phyloP scores from a whole-genome alignment of 2,113 vertebrate genomes.

The Copsychus sechellarum region DNA sequence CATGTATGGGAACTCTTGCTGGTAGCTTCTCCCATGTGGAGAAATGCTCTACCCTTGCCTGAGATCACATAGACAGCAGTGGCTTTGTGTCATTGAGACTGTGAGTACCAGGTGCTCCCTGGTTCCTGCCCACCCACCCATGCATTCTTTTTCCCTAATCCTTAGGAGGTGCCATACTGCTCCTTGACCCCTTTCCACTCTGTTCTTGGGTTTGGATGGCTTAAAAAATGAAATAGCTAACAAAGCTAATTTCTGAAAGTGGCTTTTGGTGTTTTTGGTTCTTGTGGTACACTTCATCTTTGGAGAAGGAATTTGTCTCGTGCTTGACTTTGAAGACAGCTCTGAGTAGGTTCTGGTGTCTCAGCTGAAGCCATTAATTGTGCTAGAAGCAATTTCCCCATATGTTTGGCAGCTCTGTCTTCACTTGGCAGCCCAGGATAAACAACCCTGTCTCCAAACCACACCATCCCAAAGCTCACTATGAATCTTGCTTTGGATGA shows the following conservation, averaged over 20 bases:
- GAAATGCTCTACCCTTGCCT: fast-evolving
- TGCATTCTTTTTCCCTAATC: not conserved
- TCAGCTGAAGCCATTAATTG: constrained; percentile 38
- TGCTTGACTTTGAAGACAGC: constrained; percentile 25
- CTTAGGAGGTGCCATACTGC: fast-evolving
- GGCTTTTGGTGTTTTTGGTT: constrained; percentile 1
- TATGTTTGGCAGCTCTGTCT: constrained; percentile 50
- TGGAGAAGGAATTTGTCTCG: constrained; percentile 12
- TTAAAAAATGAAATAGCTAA: not conserved
- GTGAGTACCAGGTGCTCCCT: not conserved
- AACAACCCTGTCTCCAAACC: constrained; percentile 56
- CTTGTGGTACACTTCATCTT: not conserved
- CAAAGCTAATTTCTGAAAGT: not conserved
- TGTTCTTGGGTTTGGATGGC: not conserved
- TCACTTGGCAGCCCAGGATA: constrained; percentile 47
- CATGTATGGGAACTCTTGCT: not conserved
- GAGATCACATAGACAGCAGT: not conserved
- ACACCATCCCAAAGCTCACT: constrained; percentile 51
- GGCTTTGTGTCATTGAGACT: not conserved
- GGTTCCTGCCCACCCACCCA: not conserved
- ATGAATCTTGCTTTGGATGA: constrained; percentile 64
- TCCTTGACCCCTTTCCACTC: not conserved
- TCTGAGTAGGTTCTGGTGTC: constrained; percentile 40
- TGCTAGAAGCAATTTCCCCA: constrained; percentile 49
- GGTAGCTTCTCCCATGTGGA: not conserved